Evolutionary conservation across 1,140 invertebrate genomes (phyloP), one percentile per base, ranked within the genome.

Genomic region (Homalodisca vitripennis): DNA sequence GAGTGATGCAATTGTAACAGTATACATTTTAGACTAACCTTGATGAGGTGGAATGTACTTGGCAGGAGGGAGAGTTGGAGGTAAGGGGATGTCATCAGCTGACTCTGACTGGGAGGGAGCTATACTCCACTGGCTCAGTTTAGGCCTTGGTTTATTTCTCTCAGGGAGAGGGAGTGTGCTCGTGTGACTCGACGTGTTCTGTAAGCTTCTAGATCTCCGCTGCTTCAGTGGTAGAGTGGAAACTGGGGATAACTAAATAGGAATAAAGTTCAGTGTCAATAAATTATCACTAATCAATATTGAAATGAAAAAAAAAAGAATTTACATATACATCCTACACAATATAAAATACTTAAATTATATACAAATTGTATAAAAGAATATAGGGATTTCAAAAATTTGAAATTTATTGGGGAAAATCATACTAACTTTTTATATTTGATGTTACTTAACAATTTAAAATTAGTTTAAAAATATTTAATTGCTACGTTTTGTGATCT

Each of bases 111-210:
- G 22, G 55, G 12, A 22, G 26, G 55, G 55, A 6, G 55, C 3
- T 12, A 60, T 10, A 60, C 27, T 60, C 24, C 12, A n/a, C 55
- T 13, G 55, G 6, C 26, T 60, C 22, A 20, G n/a, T n/a, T n/a
- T n/a, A n/a, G n/a, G 65, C 41, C 26, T 67, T 1, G 14, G 24
- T 48, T 67, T 67, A 26, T 67, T 47, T 30, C 31, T 31, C 2
- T 24, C 20, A 2, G 65, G 65, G 34, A 67, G 24, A 27, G 65
- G 65, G 14, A 67, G 65, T 1, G 65, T 67, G 41, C 27, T 51
- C n/a, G 65, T 67, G 27, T 48, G 34, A 1, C 46, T 20, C n/a
- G 20, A n/a, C 1, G 32, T 17, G 17, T 47, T 17, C 41, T 67
- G 46, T 31, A 48, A 20, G 1, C 27, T 67, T 51, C 24, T 31